phyloP scores from a whole-genome alignment of 1,140 invertebrate species.

The Nixonia krombeini region DNA sequence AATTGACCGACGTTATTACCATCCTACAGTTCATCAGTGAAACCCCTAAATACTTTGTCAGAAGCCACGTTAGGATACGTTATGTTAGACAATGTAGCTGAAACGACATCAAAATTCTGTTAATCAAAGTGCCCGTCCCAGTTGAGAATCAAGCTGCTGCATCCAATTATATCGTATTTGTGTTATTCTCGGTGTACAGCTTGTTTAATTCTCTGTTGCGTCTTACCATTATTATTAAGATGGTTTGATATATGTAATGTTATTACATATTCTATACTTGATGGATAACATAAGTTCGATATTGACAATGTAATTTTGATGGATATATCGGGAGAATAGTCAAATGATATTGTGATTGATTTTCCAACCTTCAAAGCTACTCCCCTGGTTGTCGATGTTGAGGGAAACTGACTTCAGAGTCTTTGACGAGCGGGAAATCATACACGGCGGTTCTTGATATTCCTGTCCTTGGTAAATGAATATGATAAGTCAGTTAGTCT shows the following conservation, averaged over 20 bases:
- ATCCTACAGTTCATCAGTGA: conserved; percentile 37
- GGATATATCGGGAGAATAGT: too few species aligned
- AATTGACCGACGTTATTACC: conserved; percentile 34
- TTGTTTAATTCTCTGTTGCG: too few species aligned
- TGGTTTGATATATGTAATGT: too few species aligned
- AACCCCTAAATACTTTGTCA: conserved; percentile 25
- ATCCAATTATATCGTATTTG: conserved; percentile 3
- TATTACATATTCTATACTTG: too few species aligned
- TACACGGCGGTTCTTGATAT: conserved; percentile 47
- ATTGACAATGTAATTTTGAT: too few species aligned
- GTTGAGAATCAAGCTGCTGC: not conserved
- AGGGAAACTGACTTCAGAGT: conserved; percentile 54
- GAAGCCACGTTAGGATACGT: conserved; percentile 27
- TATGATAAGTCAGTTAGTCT: not conserved
- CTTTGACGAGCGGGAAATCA: conserved; percentile 44
- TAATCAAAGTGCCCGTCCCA: conserved; percentile 13
- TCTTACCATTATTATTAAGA: too few species aligned
- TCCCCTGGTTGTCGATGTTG: conserved; percentile 54
- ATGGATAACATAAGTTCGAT: too few species aligned
- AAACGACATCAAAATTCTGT: conserved; percentile 6
- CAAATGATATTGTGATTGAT: too few species aligned
- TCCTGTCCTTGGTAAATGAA: conserved; percentile 46
- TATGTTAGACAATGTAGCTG: conserved; percentile 9
- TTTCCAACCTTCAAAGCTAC: too few species aligned
- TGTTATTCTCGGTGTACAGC: too few species aligned